phyloP scores from a whole-genome alignment of 2,797 vertebrate genomes.

The Chiloscyllium punctatum region DNA sequence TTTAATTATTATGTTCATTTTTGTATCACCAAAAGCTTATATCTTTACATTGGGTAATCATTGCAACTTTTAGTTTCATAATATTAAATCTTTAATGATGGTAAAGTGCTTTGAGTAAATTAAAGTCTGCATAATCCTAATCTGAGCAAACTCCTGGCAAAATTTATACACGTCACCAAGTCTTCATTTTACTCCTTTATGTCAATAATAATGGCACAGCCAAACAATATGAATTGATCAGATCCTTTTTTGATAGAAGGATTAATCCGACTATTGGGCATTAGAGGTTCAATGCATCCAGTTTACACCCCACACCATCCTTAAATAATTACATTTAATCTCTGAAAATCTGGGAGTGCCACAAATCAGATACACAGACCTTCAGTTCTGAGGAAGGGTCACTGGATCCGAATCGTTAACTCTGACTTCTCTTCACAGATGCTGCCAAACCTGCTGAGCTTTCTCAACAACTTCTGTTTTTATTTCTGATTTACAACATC shows the following conservation, averaged over 20 bases:
- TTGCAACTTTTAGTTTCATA: background rate
- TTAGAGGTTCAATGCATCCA: background rate
- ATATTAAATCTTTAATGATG: background rate
- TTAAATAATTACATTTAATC: background rate
- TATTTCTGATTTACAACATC: too few relatives aligned
- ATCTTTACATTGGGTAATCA: background rate
- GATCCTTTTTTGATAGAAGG: background rate
- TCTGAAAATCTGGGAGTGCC: background rate
- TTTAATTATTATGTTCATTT: slow-evolving; percentile 11
- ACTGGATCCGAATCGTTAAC: too few relatives aligned
- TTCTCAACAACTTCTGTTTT: too few relatives aligned
- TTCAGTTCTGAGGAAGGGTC: too few relatives aligned
- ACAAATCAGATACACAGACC: background rate
- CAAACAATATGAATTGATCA: background rate
- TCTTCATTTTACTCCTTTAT: background rate
- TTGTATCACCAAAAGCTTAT: background rate
- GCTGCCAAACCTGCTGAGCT: too few relatives aligned
- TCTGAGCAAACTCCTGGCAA: background rate
- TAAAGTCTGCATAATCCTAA: background rate
- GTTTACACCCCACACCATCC: background rate
- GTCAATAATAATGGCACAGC: background rate
- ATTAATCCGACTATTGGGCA: background rate
- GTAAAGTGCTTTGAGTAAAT: background rate
- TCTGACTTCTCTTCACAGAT: too few relatives aligned
- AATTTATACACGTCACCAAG: background rate